These are phyloP conservation scores for Eupithecia subumbrata DNA, from an alignment of 2,888 invertebrate genomes.

Conservation along the genomic window DNA sequence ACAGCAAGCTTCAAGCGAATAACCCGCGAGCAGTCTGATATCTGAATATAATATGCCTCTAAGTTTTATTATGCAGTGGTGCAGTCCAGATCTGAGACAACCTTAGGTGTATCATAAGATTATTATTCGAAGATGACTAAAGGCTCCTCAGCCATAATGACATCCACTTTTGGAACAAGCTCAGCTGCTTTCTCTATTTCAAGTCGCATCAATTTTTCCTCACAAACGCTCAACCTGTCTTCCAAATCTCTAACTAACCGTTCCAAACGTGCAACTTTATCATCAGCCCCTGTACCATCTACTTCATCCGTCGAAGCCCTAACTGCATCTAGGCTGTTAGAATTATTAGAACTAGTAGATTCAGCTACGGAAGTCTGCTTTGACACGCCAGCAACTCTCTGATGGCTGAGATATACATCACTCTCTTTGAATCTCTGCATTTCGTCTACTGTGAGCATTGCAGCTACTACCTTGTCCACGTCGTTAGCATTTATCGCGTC, in stretches of 20 bases:
- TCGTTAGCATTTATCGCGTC: constrained; percentile 64
- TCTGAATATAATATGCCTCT: background rate
- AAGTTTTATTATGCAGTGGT: background rate
- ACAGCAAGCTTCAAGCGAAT: too few relatives aligned
- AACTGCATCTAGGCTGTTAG: constrained; percentile 8
- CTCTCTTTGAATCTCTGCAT: constrained; percentile 59
- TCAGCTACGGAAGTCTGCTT: constrained; percentile 33
- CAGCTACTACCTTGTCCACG: constrained; percentile 56
- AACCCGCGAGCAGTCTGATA: too few relatives aligned
- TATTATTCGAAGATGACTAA: constrained; percentile 22
- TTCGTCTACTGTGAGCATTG: constrained; percentile 61
- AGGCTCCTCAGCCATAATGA: constrained; percentile 12
- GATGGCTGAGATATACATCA: constrained; percentile 56
- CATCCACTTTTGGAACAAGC: background rate
- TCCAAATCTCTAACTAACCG: constrained; percentile 48
- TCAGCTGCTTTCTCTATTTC: constrained; percentile 38
- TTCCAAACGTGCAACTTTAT: constrained; percentile 48
- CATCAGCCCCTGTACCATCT: constrained; percentile 44
- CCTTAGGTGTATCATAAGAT: background rate
- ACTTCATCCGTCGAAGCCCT: constrained; percentile 51
- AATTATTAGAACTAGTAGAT: constrained; percentile 7
- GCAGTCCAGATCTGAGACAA: background rate
- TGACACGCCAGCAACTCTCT: constrained; percentile 44
- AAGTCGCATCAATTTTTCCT: constrained; percentile 51
- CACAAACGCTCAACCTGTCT: constrained; percentile 30